These are phyloP conservation scores for Rambutsinella grinnellia DNA, from an alignment of 2,888 invertebrate species.

Conservation along the genomic window DNA sequence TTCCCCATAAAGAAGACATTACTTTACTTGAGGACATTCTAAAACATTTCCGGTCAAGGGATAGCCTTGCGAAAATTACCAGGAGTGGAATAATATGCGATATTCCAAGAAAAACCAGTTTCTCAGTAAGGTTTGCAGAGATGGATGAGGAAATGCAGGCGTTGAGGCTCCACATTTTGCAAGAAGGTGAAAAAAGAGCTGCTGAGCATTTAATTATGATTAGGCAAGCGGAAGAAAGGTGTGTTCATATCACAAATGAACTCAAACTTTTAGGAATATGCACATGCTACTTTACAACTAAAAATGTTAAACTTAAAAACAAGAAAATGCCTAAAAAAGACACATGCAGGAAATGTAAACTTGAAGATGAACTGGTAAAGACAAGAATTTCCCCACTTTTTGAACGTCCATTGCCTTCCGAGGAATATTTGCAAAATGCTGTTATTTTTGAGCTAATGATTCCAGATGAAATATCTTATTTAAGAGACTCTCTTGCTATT, in stretches of 20 bases:
- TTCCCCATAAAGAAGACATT: constrained; percentile 22
- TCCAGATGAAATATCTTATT: constrained; percentile 36
- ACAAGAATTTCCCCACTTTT: constrained; percentile 10
- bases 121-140: constrained; percentile 9
- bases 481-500: constrained; percentile 26
- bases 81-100: constrained; percentile 16
- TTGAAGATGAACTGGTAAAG: constrained; percentile 1
- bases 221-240: too few relatives aligned
- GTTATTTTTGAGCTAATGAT: constrained; percentile 47
- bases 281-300: too few relatives aligned
- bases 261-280: too few relatives aligned
- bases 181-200: neutral
- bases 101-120: neutral
- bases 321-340: constrained; percentile 10
- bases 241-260: too few relatives aligned
- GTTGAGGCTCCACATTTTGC: neutral
- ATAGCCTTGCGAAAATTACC: neutral
- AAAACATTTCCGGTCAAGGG: constrained; percentile 14
- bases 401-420: constrained; percentile 18
- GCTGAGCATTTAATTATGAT: too few relatives aligned
- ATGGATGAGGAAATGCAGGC: constrained; percentile 2
- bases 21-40: constrained; percentile 12
- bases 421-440: constrained; percentile 19
- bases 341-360: too few relatives aligned
- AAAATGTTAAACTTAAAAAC: constrained; percentile 8